Percentiles rank a stretch among this genome's conserved stretches.
phyloP scores from a whole-genome alignment of 2,113 vertebrate genomes.

The Zosterops pallidus region DNA sequence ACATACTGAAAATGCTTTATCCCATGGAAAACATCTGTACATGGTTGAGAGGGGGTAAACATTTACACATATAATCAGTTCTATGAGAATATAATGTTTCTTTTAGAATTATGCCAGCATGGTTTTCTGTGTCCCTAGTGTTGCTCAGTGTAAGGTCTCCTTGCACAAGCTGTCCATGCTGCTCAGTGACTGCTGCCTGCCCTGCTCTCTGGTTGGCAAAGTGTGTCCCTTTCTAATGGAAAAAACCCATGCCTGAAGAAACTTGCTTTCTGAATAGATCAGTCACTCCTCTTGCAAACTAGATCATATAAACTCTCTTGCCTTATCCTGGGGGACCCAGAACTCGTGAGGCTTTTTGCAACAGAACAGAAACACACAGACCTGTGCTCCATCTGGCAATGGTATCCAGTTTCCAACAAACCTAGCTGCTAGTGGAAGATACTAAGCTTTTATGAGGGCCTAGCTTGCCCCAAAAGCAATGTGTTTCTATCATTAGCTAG shows the following conservation, averaged over 20 bases:
- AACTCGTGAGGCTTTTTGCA: not conserved
- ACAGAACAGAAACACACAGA: not conserved
- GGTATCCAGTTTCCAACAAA: slow-evolving; percentile 1
- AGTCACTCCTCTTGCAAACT: not conserved
- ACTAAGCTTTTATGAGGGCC: not conserved
- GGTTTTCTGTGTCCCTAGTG: not conserved
- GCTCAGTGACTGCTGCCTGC: not conserved
- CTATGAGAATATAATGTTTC: not conserved
- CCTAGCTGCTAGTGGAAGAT: not conserved
- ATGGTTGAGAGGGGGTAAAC: not conserved
- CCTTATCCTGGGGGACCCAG: not conserved
- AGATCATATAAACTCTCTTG: not conserved
- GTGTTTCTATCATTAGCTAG: not conserved
- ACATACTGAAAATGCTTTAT: not conserved
- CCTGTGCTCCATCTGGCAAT: slow-evolving; percentile 16
- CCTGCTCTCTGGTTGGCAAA: slow-evolving; percentile 22
- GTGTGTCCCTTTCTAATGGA: not conserved
- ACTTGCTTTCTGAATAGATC: not conserved
- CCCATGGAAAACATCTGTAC: not conserved
- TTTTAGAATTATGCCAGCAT: not conserved
- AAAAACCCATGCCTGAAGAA: not conserved
- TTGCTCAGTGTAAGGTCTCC: not conserved
- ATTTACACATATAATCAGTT: not conserved
- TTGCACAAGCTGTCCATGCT: not conserved
- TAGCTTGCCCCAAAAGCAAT: not conserved